Percentiles rank a stretch among this genome's conserved stretches.
These are phyloP conservation scores for Formica selysi DNA, from an alignment of 1,140 invertebrate genomes.

Conservation along the genomic window DNA sequence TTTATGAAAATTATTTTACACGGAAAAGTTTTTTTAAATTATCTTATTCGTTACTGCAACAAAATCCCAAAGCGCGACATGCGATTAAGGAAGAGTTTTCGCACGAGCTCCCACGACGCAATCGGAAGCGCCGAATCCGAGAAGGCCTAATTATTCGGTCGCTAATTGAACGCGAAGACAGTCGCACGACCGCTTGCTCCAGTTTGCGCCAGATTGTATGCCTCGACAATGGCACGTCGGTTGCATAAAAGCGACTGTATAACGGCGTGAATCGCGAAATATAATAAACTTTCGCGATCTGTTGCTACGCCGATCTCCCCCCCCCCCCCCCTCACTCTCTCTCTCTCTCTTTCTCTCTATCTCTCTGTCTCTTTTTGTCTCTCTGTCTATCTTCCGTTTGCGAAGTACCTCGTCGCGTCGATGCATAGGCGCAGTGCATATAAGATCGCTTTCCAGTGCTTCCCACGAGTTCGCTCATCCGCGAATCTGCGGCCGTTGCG, in stretches of 20 bases:
- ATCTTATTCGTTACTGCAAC: neutral
- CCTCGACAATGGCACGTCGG: slow-evolving; percentile 27
- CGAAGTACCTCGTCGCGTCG: neutral
- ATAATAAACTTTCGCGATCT: slow-evolving; percentile 65
- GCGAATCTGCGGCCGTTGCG: slow-evolving; percentile 44
- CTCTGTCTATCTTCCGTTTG: neutral
- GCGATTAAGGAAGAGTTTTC: slow-evolving; percentile 26
- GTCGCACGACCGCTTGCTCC: slow-evolving; percentile 49
- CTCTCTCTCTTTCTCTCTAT: too few species aligned
- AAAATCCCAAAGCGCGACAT: neutral
- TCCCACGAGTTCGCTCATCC: slow-evolving; percentile 65
- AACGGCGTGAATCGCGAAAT: slow-evolving; percentile 22
- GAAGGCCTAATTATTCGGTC: slow-evolving; percentile 26
- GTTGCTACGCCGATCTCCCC: neutral
- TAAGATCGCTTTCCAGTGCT: slow-evolving; percentile 45
- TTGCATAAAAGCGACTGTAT: slow-evolving; percentile 49
- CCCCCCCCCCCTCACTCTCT: too few species aligned
- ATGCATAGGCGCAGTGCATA: neutral
- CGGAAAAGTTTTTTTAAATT: too few species aligned
- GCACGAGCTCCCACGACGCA: slow-evolving; percentile 33
- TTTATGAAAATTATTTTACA: too few species aligned
- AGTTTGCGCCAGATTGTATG: slow-evolving; percentile 35
- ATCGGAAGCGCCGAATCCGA: slow-evolving; percentile 39
- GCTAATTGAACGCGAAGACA: slow-evolving; percentile 49
- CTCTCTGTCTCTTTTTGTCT: neutral